Conservation (phyloP, 1,140 invertebrate genomes). For the Mamestra configurata region DNA sequence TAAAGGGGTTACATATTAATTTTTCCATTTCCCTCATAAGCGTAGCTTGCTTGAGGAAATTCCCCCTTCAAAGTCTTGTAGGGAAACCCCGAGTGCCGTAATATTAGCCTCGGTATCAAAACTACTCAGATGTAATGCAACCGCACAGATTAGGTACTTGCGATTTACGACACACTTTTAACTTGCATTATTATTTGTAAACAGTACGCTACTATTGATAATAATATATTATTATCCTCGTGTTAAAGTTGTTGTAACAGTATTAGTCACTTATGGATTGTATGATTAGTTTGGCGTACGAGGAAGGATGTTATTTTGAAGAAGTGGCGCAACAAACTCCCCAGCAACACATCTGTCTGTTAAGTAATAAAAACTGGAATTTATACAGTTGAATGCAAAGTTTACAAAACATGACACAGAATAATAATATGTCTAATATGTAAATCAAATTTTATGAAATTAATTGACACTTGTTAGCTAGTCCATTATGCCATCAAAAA, state of each 20-base stretch:
- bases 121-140: slow-evolving; percentile 12
- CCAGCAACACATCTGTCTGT: too few relatives aligned
- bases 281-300: not conserved
- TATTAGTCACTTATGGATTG: not conserved
- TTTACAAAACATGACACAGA: too few relatives aligned
- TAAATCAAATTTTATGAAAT: too few relatives aligned
- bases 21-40: too few relatives aligned
- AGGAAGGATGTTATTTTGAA: too few relatives aligned
- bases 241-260: not conserved
- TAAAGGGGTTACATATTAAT: too few relatives aligned
- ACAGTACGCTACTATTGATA: not conserved
- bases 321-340: too few relatives aligned
- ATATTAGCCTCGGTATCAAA: not conserved
- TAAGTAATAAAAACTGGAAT: too few relatives aligned
- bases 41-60: not conserved
- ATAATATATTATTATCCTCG: not conserved
- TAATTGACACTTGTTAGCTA: too few relatives aligned
- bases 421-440: too few relatives aligned
- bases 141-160: not conserved
- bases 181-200: slow-evolving; percentile 13
- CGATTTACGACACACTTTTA: not conserved
- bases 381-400: too few relatives aligned
- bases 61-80: not conserved
- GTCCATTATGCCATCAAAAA: too few relatives aligned
- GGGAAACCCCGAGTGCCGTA: slow-evolving; percentile 4